phyloP scores from a whole-genome alignment of 92 coral and sea anemone genomes.

The Epizoanthus rinbou region DNA sequence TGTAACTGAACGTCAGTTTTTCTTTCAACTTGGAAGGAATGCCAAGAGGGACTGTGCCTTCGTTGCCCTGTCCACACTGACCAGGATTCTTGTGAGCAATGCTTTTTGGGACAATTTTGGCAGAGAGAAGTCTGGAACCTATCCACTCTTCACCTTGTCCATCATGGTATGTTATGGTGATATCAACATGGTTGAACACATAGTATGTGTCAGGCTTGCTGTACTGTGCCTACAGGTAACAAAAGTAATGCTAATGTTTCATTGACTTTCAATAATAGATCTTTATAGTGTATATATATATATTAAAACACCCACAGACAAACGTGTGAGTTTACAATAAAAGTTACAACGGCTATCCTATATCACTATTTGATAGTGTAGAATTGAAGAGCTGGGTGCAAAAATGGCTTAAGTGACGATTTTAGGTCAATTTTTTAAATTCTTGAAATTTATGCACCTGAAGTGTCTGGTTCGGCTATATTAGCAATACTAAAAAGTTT shows the following conservation, averaged over 20 bases:
- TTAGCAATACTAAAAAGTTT: no score
- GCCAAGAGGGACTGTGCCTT: slow-evolving; percentile 61
- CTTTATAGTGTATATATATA: no score
- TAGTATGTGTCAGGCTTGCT: slow-evolving; percentile 69
- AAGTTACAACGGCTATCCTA: neutral
- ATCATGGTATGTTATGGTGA: slow-evolving; percentile 75
- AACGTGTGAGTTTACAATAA: no score
- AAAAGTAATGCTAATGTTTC: neutral
- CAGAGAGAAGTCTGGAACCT: slow-evolving; percentile 93
- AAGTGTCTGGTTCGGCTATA: no score
- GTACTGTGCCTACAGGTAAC: slow-evolving; percentile 31
- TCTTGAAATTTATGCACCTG: no score
- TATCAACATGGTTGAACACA: slow-evolving; percentile 90
- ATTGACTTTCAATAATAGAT: no score
- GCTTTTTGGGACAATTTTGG: slow-evolving; percentile 78
- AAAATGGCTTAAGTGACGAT: no score
- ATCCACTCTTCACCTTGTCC: slow-evolving; percentile 90
- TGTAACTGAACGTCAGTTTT: slow-evolving; percentile 56
- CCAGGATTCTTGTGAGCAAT: slow-evolving; percentile 50
- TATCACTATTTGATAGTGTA: neutral
- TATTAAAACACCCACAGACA: no score
- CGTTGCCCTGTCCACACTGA: slow-evolving; percentile 46
- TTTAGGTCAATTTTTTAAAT: no score
- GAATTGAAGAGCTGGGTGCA: no score
- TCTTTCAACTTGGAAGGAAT: slow-evolving; percentile 55